Conservation (phyloP, 2,888 invertebrate species). For the Dexiosoma caninum region DNA sequence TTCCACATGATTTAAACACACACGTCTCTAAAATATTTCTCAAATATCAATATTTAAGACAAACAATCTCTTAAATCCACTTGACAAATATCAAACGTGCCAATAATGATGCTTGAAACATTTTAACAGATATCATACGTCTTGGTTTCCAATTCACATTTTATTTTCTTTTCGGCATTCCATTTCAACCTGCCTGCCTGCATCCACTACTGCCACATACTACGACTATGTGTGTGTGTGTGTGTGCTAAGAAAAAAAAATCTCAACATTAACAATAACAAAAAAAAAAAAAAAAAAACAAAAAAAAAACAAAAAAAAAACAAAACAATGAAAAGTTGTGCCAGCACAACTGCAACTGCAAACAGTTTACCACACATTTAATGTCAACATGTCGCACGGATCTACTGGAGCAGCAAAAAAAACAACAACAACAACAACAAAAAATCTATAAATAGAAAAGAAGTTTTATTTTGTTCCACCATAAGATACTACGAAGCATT, state of each 20-base stretch:
- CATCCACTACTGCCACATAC: not conserved
- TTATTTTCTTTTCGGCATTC: not conserved
- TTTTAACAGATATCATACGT: slow-evolving; percentile 58
- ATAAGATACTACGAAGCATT: not conserved
- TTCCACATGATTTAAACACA: slow-evolving; percentile 1
- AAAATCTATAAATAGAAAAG: not conserved
- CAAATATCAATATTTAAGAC: slow-evolving; percentile 45
- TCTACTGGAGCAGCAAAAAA: not conserved
- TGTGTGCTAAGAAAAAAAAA: too few relatives aligned
- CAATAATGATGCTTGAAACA: slow-evolving; percentile 61
- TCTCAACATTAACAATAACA: too few relatives aligned
- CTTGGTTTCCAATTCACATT: slow-evolving; percentile 1
- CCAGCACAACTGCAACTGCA: slow-evolving; percentile 20
- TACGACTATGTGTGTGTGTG: not conserved
- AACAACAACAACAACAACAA: not conserved
- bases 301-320: not conserved
- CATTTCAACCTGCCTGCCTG: not conserved
- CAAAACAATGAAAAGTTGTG: slow-evolving; percentile 10
- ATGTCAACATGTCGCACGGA: slow-evolving; percentile 11
- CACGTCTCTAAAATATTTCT: slow-evolving; percentile 25
- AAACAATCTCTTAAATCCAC: slow-evolving; percentile 49
- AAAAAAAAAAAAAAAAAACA: too few relatives aligned
- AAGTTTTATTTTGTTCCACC: too few relatives aligned
- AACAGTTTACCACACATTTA: slow-evolving; percentile 43
- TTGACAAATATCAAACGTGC: slow-evolving; percentile 62